A percentile compares a stretch with the other conserved stretches of the same genome.
These are phyloP conservation scores for Pomatostomus ruficeps DNA, from an alignment of 2,113 vertebrate genomes.

Conservation along the genomic window DNA sequence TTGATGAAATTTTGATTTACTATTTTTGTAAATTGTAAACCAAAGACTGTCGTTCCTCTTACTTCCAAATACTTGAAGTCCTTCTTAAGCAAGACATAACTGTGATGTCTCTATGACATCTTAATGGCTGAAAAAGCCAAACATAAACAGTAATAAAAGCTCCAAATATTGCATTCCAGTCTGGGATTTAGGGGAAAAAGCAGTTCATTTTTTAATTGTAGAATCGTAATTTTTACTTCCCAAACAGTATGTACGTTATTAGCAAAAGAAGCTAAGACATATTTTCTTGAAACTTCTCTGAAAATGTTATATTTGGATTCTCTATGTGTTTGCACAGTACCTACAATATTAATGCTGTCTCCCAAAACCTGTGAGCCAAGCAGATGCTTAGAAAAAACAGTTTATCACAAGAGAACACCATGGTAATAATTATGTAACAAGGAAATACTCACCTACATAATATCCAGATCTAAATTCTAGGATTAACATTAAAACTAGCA, in stretches of 20 bases:
- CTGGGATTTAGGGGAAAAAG: neutral
- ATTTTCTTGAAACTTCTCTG: neutral
- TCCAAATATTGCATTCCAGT: neutral
- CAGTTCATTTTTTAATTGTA: neutral
- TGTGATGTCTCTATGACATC: neutral
- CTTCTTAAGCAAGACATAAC: neutral
- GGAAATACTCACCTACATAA: neutral
- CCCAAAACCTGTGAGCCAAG: neutral
- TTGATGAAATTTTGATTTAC: conserved; percentile 41
- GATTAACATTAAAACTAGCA: neutral
- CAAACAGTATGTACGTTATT: neutral
- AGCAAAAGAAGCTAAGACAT: neutral
- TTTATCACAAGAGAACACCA: neutral
- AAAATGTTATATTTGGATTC: neutral
- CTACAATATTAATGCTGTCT: neutral
- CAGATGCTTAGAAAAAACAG: neutral
- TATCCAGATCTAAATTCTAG: neutral
- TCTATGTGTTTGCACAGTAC: neutral
- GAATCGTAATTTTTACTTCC: neutral
- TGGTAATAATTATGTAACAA: neutral
- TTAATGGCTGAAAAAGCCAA: neutral
- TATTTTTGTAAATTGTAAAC: neutral
- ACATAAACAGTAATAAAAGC: neutral
- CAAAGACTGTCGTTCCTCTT: neutral
- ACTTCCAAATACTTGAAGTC: neutral